Evolutionary conservation across 2,797 vertebrate genomes (phyloP), one percentile per base, ranked within the genome.

Genomic region (Pseudochirops cupreus): DNA sequence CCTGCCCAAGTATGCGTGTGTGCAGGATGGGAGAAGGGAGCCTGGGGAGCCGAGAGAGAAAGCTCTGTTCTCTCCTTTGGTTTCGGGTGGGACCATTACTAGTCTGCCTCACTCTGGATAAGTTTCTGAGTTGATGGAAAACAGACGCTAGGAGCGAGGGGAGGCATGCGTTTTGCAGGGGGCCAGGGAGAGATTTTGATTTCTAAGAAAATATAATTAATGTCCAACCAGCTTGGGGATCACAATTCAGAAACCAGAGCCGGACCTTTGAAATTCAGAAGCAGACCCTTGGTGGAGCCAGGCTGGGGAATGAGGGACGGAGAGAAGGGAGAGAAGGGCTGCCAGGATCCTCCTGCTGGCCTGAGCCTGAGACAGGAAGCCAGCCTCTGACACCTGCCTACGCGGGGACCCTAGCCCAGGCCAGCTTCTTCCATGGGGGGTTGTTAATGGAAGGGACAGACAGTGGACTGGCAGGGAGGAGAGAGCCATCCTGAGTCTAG

Each of bases 71-170:
- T 87, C 74, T 46, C 39, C 26, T 56, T 92, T 16, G 0, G 0
- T 46, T 96, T 4, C 9, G 0, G 90, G 67, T 29, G 1, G 74
- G 24, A 92, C 0, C 0, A 4, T 57, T 52, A 16, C 67, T 29
- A 94, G 56, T 57, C 67, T 50, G 93, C 94, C 94, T 95, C 96
- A 50, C 59, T 89, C 89, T 91, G 54, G 94, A 94, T 94, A 93
- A 94, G 89, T 59, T 96, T 96, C 94, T 29, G 92, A 93, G 92
- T 56, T 56, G 92, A 96, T 93, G 95, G 89, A 96, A 94, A 95
- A 90, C 91, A 95, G 93, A 94, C 57, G 62, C 54, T 56, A 50
- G 92, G 89, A 91, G 50, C 58, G 91, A 39, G 52, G 33, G 67
- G 56, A 53, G 13, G 90, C 55, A 33, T 26, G 92, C 94, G 39